A percentile compares a stretch with the other conserved stretches of the same genome.
phyloP scores from a whole-genome alignment of 2,888 invertebrate genomes.

The Nomada fabriciana region DNA sequence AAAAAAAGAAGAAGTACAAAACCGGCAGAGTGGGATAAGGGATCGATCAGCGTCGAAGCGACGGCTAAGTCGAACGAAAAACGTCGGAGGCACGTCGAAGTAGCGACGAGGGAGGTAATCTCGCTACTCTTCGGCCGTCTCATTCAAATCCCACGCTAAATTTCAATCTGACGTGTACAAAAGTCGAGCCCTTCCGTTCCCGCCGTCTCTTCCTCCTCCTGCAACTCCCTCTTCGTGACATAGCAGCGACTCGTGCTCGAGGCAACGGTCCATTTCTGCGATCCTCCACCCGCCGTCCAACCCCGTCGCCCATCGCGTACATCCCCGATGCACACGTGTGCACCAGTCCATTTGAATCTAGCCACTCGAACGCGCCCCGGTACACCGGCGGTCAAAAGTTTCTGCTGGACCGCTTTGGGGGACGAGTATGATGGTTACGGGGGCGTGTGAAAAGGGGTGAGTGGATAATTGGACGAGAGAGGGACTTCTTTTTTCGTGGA shows the following conservation, averaged over 20 bases:
- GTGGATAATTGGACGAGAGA: too few relatives aligned
- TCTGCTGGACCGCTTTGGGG: neutral
- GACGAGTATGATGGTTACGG: neutral
- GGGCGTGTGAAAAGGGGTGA: neutral
- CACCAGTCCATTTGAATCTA: conserved; percentile 58
- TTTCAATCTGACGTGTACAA: conserved; percentile 81
- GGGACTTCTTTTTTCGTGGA: too few relatives aligned
- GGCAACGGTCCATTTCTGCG: conserved; percentile 73
- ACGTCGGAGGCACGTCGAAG: conserved; percentile 65
- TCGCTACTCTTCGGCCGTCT: conserved; percentile 75
- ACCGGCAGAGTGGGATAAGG: conserved; percentile 18
- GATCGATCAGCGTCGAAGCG: conserved; percentile 65
- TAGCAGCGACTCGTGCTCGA: conserved; percentile 64
- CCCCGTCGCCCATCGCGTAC: conserved; percentile 28
- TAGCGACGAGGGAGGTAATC: conserved; percentile 76
- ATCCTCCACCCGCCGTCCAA: conserved; percentile 54
- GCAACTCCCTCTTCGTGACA: conserved; percentile 54
- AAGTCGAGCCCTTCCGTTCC: conserved; percentile 65
- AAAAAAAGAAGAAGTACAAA: conserved; percentile 14
- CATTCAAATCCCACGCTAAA: conserved; percentile 81
- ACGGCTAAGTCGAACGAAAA: conserved; percentile 65
- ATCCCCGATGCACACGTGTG: conserved; percentile 46
- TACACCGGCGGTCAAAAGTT: conserved; percentile 50
- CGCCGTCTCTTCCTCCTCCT: neutral
- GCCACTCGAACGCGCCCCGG: conserved; percentile 44